Evolutionary conservation across 1,140 invertebrate genomes (phyloP).

Genomic region (Leptoteleia sp.): DNA sequence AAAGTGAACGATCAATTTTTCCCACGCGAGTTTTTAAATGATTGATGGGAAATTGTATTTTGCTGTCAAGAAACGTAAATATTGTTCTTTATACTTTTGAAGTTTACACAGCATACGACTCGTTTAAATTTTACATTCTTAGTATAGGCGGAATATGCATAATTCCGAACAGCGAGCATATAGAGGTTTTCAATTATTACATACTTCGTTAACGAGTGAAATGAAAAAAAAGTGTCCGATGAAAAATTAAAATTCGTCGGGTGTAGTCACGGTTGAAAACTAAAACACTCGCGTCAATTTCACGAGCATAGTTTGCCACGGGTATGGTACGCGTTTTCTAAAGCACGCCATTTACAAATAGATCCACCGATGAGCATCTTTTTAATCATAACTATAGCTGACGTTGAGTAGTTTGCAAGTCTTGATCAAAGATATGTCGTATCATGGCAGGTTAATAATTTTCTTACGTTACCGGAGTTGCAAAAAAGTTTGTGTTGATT

Average conservation of each 20-base stretch:
- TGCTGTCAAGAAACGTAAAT: constrained; percentile 24
- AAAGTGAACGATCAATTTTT: too few species aligned
- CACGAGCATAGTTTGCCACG: too few species aligned
- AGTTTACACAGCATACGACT: constrained; percentile 33
- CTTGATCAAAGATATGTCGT: too few species aligned
- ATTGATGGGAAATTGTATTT: constrained; percentile 15
- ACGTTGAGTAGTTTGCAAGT: constrained; percentile 10
- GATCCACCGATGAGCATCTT: background rate
- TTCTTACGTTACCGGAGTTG: constrained; percentile 14
- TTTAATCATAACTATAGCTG: constrained; percentile 19
- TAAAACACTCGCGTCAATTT: background rate
- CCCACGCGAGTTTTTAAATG: constrained; percentile 4
- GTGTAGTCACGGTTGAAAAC: background rate
- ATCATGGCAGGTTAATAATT: constrained; percentile 16
- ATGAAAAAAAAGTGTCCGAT: too few species aligned
- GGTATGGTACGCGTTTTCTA: background rate
- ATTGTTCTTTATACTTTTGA: constrained; percentile 39
- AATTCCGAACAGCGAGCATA: constrained; percentile 3
- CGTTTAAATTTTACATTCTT: constrained; percentile 38
- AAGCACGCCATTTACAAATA: background rate
- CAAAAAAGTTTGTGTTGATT: constrained; percentile 24
- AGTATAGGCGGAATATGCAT: constrained; percentile 23
- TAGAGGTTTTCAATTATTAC: constrained; percentile 28
- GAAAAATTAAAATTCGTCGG: constrained; percentile 12
- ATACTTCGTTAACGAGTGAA: constrained; percentile 11